A percentile compares a stretch with the other conserved stretches of the same genome.
phyloP scores from a whole-genome alignment of 2,797 vertebrate genomes.

The Gymnothorax reevesii region DNA sequence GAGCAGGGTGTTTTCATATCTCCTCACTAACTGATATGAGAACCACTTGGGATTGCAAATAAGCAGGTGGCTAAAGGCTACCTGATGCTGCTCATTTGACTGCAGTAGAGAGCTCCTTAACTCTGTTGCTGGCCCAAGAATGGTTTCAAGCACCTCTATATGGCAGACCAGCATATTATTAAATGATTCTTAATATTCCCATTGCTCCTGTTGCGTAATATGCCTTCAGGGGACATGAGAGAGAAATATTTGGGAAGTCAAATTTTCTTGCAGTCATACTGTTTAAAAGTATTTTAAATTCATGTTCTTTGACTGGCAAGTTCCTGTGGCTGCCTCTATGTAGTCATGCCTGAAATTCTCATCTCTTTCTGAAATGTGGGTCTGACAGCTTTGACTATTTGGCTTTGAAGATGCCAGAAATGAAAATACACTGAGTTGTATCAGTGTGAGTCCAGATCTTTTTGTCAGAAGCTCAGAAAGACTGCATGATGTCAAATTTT shows the following conservation, averaged over 20 bases:
- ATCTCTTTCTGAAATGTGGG: neutral
- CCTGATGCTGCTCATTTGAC: conserved; percentile 10
- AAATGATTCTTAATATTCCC: conserved; percentile 20
- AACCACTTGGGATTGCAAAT: neutral
- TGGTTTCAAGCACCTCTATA: neutral
- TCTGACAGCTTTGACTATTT: neutral
- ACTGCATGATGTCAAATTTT: conserved; percentile 89
- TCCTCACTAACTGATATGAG: neutral
- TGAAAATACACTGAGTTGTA: conserved; percentile 74
- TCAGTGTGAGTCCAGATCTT: conserved; percentile 74
- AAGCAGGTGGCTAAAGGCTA: neutral
- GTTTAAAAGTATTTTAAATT: neutral
- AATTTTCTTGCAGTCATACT: neutral
- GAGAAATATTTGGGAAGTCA: neutral
- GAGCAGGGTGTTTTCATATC: neutral
- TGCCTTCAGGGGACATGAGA: neutral
- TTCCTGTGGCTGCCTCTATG: neutral
- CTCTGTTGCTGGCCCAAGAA: neutral
- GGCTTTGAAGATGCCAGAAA: conserved; percentile 71
- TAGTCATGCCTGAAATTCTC: neutral
- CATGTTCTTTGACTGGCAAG: conserved; percentile 7
- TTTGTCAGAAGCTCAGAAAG: conserved; percentile 75
- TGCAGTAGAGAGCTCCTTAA: conserved; percentile 25
- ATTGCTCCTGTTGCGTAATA: conserved; percentile 13
- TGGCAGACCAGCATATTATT: conserved; percentile 10